These are phyloP conservation scores for Araneus ventricosus DNA, from an alignment of 1,140 invertebrate species.

Conservation along the genomic window DNA sequence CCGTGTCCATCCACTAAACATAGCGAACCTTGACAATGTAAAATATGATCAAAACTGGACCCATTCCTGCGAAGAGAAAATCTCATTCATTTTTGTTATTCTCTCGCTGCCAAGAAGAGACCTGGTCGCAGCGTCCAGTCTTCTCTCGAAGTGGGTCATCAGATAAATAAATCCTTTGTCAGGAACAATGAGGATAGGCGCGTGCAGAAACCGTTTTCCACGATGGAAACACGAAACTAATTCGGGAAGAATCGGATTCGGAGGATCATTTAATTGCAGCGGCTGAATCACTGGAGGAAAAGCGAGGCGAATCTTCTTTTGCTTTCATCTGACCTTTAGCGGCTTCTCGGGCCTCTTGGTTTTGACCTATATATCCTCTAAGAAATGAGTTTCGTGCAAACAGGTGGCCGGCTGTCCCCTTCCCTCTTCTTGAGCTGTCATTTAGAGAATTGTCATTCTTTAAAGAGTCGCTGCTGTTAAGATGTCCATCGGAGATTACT, in stretches of 20 bases:
- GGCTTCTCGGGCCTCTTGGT: constrained; percentile 16
- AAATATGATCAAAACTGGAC: background rate
- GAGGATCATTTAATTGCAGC: background rate
- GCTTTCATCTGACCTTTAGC: constrained; percentile 12
- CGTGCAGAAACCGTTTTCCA: constrained; percentile 19
- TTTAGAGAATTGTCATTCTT: background rate
- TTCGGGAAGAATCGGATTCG: background rate
- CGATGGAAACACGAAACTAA: background rate
- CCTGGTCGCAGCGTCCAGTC: background rate
- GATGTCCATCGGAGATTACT: background rate
- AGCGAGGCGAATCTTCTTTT: constrained; percentile 3
- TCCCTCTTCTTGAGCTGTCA: background rate
- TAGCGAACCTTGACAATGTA: background rate
- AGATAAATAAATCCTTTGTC: constrained; percentile 44
- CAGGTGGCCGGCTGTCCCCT: background rate
- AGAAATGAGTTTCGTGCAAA: background rate
- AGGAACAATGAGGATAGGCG: constrained; percentile 4
- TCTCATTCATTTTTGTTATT: background rate
- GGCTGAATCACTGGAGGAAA: constrained; percentile 16
- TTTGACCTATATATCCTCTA: background rate
- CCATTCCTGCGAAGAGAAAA: background rate
- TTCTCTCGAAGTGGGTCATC: constrained; percentile 20
- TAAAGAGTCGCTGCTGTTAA: background rate
- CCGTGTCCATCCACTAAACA: background rate
- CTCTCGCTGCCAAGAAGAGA: background rate